phyloP scores from a whole-genome alignment of 2,113 vertebrate genomes.

The Corythaeola cristata region DNA sequence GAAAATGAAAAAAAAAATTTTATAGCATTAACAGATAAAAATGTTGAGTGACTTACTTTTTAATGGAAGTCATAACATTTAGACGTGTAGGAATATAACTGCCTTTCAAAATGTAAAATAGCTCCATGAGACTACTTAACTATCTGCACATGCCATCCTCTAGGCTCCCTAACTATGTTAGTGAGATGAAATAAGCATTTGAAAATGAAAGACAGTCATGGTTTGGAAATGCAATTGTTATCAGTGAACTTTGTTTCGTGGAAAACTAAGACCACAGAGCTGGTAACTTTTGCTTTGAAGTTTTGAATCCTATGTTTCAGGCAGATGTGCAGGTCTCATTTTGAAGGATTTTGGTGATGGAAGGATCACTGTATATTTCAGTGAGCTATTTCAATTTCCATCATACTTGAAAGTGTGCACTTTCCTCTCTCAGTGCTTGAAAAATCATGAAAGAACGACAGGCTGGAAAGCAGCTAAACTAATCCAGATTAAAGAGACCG shows the following conservation, averaged over 20 bases:
- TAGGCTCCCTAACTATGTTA: not conserved
- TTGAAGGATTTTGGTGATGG: not conserved
- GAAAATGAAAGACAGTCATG: not conserved
- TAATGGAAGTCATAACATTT: conserved; percentile 33
- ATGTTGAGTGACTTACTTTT: conserved; percentile 14
- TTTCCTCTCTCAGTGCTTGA: not conserved
- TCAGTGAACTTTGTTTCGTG: not conserved
- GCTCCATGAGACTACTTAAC: not conserved
- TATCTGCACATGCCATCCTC: not conserved
- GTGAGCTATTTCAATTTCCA: not conserved
- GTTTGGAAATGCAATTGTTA: not conserved
- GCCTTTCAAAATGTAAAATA: conserved; percentile 29
- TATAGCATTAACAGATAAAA: not conserved
- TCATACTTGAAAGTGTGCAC: not conserved
- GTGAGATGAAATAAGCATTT: not conserved
- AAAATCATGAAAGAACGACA: not conserved
- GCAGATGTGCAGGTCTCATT: not conserved
- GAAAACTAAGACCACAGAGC: not conserved
- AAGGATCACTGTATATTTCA: not conserved
- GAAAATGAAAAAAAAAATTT: not conserved
- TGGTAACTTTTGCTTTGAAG: not conserved
- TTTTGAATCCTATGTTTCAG: not conserved
- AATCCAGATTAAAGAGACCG: not conserved
- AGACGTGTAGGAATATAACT: not conserved
- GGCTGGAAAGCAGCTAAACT: not conserved